phyloP scores from a whole-genome alignment of 2,797 vertebrate species.

The Sciurus carolinensis region DNA sequence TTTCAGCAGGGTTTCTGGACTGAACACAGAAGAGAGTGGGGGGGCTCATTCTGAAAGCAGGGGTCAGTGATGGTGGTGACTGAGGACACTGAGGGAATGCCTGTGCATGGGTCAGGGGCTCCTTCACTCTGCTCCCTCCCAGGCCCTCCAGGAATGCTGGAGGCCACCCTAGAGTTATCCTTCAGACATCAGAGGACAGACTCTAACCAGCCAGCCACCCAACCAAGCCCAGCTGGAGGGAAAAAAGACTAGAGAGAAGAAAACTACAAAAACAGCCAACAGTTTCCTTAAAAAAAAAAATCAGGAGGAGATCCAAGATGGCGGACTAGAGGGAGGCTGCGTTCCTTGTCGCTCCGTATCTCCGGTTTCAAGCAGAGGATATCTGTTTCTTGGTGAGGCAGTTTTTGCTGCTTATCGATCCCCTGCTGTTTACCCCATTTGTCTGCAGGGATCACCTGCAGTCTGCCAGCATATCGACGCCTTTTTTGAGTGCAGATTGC shows the following conservation, averaged over 20 bases:
- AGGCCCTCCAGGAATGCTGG: not conserved
- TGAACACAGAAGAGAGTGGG: not conserved
- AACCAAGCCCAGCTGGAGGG: not conserved
- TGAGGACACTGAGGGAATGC: not conserved
- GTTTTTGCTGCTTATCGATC: too few species aligned
- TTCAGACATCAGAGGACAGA: not conserved
- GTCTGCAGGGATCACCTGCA: too few species aligned
- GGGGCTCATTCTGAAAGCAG: not conserved
- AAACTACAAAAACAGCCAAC: not conserved
- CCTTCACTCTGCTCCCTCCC: not conserved
- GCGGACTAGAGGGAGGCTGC: too few species aligned
- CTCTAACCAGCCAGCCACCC: not conserved
- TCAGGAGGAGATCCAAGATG: not conserved
- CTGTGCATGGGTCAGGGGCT: too few species aligned
- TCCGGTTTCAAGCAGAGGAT: too few species aligned
- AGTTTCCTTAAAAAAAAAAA: not conserved
- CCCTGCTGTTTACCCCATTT: too few species aligned
- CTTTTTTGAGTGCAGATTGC: too few species aligned
- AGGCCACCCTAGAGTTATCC: not conserved
- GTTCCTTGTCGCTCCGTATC: too few species aligned
- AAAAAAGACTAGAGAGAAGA: not conserved
- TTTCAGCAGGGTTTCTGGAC: not conserved
- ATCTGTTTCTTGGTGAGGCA: too few species aligned
- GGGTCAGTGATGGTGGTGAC: too few species aligned
- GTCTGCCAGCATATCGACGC: too few species aligned